These are phyloP conservation scores for Tachypleus tridentatus DNA, from an alignment of 1,140 invertebrate genomes.

Conservation along the genomic window DNA sequence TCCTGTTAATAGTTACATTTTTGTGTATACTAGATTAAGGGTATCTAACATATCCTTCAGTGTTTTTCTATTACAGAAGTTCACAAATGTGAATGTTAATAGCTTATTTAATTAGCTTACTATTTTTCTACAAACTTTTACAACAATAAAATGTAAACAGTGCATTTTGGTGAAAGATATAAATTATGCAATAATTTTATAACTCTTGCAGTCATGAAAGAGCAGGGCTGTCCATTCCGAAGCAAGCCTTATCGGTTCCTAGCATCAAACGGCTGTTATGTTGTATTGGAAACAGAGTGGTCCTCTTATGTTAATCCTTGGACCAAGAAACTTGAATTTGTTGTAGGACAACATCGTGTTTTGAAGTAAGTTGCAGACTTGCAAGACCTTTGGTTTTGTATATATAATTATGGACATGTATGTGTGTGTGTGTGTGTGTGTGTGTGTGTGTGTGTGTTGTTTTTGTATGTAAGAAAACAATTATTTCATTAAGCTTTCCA, in stretches of 20 bases:
- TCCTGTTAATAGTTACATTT: too few species aligned
- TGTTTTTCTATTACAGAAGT: too few species aligned
- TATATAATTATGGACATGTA: background rate
- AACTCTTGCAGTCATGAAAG: slow-evolving; percentile 40
- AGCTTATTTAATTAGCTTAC: too few species aligned
- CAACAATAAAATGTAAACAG: slow-evolving; percentile 5
- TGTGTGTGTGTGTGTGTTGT: background rate
- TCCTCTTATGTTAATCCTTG: slow-evolving; percentile 88
- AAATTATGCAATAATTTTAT: background rate
- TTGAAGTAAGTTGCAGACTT: slow-evolving; percentile 45
- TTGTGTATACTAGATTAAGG: too few species aligned
- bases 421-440: slow-evolving; percentile 1
- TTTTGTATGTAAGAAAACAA: background rate
- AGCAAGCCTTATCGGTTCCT: slow-evolving; percentile 67
- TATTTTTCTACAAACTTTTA: too few species aligned
- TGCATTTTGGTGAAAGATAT: slow-evolving; percentile 13
- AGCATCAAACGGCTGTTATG: slow-evolving; percentile 67
- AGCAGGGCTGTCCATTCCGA: slow-evolving; percentile 51
- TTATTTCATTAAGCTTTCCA: background rate
- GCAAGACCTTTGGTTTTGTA: background rate
- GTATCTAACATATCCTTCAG: too few species aligned
- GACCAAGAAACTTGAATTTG: slow-evolving; percentile 78
- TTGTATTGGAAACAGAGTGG: slow-evolving; percentile 80
- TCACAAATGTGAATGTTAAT: too few species aligned
- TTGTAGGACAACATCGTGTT: slow-evolving; percentile 75